These are phyloP conservation scores for Pachycephus smyrnensis DNA, from an alignment of 2,888 invertebrate genomes.

Conservation along the genomic window DNA sequence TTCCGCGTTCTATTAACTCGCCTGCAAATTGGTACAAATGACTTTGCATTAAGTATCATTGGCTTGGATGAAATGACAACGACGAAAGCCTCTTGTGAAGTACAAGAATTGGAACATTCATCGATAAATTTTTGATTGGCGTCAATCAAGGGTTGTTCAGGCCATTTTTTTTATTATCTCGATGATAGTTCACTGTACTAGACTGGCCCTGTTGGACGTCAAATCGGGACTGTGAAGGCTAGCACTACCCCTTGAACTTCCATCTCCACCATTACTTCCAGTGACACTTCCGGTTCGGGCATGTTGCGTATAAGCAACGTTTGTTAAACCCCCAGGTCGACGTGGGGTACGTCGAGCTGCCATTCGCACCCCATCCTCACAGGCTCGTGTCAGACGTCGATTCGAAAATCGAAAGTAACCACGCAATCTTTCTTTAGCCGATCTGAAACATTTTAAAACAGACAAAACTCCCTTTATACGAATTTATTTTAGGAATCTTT, in stretches of 20 bases:
- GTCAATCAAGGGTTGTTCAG: not conserved
- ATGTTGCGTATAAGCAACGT: slow-evolving; percentile 26
- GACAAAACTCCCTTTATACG: not conserved
- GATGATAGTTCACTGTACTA: slow-evolving; percentile 10
- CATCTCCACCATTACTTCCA: slow-evolving; percentile 42
- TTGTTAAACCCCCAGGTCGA: slow-evolving; percentile 21
- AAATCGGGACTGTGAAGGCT: slow-evolving; percentile 28
- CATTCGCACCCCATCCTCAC: slow-evolving; percentile 64
- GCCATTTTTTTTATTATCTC: not conserved
- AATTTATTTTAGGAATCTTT: no score
- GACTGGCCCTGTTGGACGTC: slow-evolving; percentile 17
- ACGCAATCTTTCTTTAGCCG: slow-evolving; percentile 71
- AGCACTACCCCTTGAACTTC: slow-evolving; percentile 23
- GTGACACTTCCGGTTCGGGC: slow-evolving; percentile 40
- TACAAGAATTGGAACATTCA: not conserved
- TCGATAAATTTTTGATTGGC: not conserved
- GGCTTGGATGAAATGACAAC: not conserved
- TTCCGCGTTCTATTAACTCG: not conserved
- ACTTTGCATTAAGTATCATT: no score
- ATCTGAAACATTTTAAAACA: slow-evolving; percentile 54
- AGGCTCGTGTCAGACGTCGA: slow-evolving; percentile 63
- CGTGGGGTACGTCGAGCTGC: slow-evolving; percentile 33
- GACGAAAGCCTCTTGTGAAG: not conserved
- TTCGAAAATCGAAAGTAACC: slow-evolving; percentile 71
- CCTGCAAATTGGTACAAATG: not conserved